These are phyloP conservation scores for Aspidoscelis tigris DNA, from an alignment of 2,113 vertebrate species.

Conservation along the genomic window DNA sequence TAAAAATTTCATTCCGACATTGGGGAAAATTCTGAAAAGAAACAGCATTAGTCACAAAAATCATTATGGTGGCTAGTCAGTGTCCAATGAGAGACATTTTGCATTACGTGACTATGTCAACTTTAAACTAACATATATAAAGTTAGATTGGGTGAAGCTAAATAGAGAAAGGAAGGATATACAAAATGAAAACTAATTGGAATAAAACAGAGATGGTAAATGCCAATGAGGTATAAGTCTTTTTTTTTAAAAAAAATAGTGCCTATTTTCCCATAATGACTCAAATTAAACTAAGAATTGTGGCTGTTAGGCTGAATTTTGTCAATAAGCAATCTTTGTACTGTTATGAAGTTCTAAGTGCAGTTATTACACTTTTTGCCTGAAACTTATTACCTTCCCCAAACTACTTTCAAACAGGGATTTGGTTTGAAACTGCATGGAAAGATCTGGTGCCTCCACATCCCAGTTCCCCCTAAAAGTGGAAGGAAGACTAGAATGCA, in stretches of 20 bases:
- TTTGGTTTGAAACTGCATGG: no score
- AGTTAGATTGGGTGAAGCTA: not conserved
- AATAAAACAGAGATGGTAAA: not conserved
- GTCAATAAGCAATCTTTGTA: not conserved
- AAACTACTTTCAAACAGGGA: no score
- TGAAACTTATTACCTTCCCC: no score
- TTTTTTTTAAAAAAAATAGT: not conserved
- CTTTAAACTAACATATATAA: not conserved
- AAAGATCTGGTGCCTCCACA: no score
- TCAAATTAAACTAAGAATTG: not conserved
- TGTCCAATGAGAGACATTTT: not conserved
- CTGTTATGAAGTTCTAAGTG: not conserved
- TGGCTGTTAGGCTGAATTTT: not conserved
- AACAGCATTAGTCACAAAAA: not conserved
- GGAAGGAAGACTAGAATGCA: no score
- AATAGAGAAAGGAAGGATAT: not conserved
- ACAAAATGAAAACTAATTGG: not conserved
- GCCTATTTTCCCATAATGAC: not conserved
- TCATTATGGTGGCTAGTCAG: not conserved
- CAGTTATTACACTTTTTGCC: no score
- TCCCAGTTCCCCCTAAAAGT: no score
- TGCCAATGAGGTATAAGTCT: not conserved
- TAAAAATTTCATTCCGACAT: conserved; percentile 16
- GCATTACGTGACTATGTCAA: not conserved
- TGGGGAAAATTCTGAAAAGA: not conserved